These are phyloP conservation scores for Motacilla alba DNA, from an alignment of 2,113 vertebrate species.

Conservation along the genomic window DNA sequence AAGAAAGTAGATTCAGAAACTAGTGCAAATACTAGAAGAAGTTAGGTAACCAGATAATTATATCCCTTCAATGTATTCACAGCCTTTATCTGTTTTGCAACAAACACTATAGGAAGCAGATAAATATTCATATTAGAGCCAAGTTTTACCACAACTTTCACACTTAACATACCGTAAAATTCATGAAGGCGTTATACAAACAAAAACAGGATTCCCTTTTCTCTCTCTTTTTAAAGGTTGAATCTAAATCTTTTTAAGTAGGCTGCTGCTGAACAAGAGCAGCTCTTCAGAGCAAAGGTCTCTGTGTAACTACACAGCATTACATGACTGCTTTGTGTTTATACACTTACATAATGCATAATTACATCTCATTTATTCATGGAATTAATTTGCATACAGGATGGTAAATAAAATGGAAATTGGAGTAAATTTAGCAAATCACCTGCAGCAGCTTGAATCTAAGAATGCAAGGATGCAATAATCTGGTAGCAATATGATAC, in stretches of 20 bases:
- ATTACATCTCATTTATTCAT: conserved; percentile 43
- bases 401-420: conserved; percentile 62
- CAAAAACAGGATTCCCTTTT: background rate
- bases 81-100: background rate
- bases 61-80: conserved; percentile 11
- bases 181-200: background rate
- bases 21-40: background rate
- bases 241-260: conserved; percentile 14
- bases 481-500: background rate
- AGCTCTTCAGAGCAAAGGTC: conserved; percentile 27
- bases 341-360: conserved; percentile 35
- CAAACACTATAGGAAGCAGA: background rate
- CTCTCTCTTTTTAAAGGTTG: background rate
- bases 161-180: background rate
- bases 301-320: background rate
- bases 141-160: conserved; percentile 2
- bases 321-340: conserved; percentile 33
- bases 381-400: conserved; percentile 44
- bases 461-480: background rate
- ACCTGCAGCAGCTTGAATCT: conserved; percentile 17
- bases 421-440: conserved; percentile 35
- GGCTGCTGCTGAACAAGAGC: background rate
- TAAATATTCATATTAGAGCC: background rate
- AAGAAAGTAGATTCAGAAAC: background rate
- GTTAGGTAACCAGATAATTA: background rate